Percentiles rank a stretch among this genome's conserved stretches.
phyloP scores from a whole-genome alignment of 2,888 invertebrate species.

The Reticulitermes lucifugus region DNA sequence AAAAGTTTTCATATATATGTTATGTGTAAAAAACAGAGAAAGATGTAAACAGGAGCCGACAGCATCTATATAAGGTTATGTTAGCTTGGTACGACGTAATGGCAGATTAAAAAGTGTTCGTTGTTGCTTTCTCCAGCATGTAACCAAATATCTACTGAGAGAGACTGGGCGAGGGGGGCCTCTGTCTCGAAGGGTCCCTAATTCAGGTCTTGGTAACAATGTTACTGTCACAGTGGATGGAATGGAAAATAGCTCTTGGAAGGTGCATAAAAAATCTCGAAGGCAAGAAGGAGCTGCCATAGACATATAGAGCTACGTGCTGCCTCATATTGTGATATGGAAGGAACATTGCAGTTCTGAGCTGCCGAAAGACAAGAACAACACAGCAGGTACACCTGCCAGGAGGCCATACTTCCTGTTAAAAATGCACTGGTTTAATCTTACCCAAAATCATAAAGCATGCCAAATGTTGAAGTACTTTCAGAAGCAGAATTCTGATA shows the following conservation, averaged over 20 bases:
- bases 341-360: too few relatives aligned
- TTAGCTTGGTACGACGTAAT: constrained; percentile 39
- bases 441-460: too few relatives aligned
- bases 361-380: neutral
- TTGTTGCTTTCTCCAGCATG: constrained; percentile 38
- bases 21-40: constrained; percentile 3
- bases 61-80: constrained; percentile 47
- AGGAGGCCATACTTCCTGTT: too few relatives aligned
- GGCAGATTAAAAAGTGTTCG: constrained; percentile 50
- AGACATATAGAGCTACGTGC: neutral
- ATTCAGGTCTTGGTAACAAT: constrained; percentile 40
- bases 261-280: constrained; percentile 19
- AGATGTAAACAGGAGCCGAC: constrained; percentile 48
- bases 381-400: neutral
- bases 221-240: constrained; percentile 45
- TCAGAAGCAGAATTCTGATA: too few relatives aligned
- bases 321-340: neutral
- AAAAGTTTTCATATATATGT: constrained; percentile 44
- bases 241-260: constrained; percentile 40
- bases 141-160: constrained; percentile 44
- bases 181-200: constrained; percentile 35
- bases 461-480: too few relatives aligned
- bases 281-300: neutral
- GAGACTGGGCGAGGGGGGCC: neutral
- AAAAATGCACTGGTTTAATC: too few relatives aligned